Evolutionary conservation across 2,888 invertebrate genomes (phyloP), one percentile per base, ranked within the genome.

Genomic region (Ceramica pisi): DNA sequence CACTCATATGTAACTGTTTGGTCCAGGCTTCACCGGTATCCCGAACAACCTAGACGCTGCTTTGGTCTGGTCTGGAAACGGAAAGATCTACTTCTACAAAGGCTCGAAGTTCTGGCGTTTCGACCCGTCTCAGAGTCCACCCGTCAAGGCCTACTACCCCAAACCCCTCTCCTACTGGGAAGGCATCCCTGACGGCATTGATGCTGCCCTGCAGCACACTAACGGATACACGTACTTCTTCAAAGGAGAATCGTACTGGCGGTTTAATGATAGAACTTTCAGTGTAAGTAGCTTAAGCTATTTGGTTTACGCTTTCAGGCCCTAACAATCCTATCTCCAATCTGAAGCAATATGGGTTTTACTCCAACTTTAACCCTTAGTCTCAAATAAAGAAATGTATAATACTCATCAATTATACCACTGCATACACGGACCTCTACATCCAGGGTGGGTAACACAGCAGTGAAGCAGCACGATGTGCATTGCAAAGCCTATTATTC

Each of bases 201-300:
- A 99, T 88, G 98, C 98, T n/a, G 99, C 98, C 1, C 96, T 99
- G 83, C 98, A 98, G 88, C 99, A 99, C 95, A 98, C 98, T n/a
- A 99, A 99, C 89, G 98, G 98, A 59, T 98, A 98, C 92, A 99
- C 99, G 5, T 99, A 99, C 95, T 99, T 99, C 97, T 99, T 99
- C 96, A 99, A 98, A 93, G 98, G 97, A 83, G 97, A 98, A 73
- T 97, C 98, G 71, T 99, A 99, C 95, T 99, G 98, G 96, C 97
- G 99, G 94, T 99, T 99, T 96, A 99, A 99, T 94, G 99, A 99
- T 92, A 97, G 98, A 90, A 97, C 97, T 53, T 99, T 99, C 94
- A 97, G 98, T 90, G 99, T 98, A 94, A 97, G 98, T 97, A 67
- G 21, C 61, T 3, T 60, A 57, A 21, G 31, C 19, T 41, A 31